Evolutionary conservation across 2,888 invertebrate genomes (phyloP), one percentile per base, ranked within the genome.

Genomic region (Uropetala carovei): DNA sequence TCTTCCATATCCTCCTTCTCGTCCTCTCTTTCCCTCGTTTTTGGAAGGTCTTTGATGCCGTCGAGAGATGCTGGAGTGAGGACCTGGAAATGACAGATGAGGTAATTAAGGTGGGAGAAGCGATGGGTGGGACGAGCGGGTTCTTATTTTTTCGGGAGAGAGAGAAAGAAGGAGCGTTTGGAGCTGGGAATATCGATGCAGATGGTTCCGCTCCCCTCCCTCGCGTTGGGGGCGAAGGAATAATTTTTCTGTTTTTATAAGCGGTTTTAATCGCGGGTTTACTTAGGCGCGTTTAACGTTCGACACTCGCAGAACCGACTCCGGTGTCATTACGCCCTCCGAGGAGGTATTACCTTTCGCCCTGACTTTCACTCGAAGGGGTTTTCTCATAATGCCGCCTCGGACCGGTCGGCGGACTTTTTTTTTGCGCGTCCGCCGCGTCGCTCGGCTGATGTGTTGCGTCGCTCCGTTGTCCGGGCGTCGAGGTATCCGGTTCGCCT

Each of bases 31-130:
- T 43, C 43, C 43, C 43, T 43, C 43, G 43, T 43, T 43, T 75
- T 75, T 75, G 30, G n/a, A 43, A 64, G 56, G 64, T 64, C 89
- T 89, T 89, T 89, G 89, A 89, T 89, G 83, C 83, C 83, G 83
- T 83, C 83, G 64, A 89, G 89, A 89, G 89, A 89, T 60, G 22
- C 59, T 43, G 86, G 30, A 60, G 60, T 60, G 86, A 86, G 86
- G 30, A 30, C 68, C 89, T 89, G 89, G 89, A 64, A 89, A 89
- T 89, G 89, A 89, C 89, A 89, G 89, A 89, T 89, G 89, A 89
- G 89, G 89, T 89, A 89, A 89, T 89, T 89, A 89, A 89, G 89
- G 89, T 89, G 89, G 89, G 89, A 89, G 89, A 43, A 22, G 60
- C 14, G 4, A 57, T 14, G 56, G 56, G 82, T 9, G 13, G 10